Conservation (phyloP, 2,113 vertebrate species). For the Ellobius talpinus region DNA sequence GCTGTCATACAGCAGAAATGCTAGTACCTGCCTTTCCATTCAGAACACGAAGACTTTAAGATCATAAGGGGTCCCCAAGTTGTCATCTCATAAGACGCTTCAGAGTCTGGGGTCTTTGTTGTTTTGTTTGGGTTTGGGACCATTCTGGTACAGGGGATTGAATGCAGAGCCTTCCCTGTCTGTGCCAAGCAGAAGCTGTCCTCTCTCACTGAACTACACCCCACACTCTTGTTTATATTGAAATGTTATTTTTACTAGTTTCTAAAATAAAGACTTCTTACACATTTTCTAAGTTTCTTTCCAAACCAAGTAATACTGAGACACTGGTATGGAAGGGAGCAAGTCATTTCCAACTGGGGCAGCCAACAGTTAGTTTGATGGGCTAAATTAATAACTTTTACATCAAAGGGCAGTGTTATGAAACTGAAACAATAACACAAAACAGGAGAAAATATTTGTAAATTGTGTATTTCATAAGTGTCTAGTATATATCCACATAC, state of each 20-base stretch:
- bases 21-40: not conserved
- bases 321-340: not conserved
- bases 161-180: not conserved
- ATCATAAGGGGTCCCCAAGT: not conserved
- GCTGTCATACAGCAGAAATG: not conserved
- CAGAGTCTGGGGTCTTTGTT: not conserved
- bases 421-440: constrained; percentile 32
- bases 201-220: not conserved
- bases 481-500: not conserved
- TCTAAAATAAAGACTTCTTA: constrained; percentile 13
- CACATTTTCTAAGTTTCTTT: constrained; percentile 45
- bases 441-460: not conserved
- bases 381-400: not conserved
- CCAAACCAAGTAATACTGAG: not conserved
- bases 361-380: not conserved
- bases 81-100: not conserved
- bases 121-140: not conserved
- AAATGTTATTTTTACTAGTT: not conserved
- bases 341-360: not conserved
- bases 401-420: not conserved
- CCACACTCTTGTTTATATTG: not conserved
- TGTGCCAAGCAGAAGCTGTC: too few relatives aligned
- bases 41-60: not conserved
- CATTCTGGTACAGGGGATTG: not conserved
- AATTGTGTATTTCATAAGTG: not conserved